Base-by-base conservation (phyloP, 2,797 vertebrate genomes). In the Propithecus perrieri region DNA sequence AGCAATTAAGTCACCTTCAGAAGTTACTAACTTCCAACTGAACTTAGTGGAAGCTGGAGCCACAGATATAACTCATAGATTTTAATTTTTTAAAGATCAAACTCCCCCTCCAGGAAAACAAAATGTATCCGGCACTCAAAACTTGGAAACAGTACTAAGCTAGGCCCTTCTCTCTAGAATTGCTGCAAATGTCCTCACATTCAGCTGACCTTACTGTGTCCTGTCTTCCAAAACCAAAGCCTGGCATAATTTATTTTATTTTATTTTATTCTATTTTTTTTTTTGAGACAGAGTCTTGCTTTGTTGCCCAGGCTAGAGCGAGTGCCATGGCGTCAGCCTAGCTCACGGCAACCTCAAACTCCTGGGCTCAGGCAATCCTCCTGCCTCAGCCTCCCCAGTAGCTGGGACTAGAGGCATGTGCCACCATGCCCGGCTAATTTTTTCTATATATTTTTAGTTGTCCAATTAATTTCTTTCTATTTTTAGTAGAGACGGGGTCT, bases 1-100 rank as follows among this genome's bases (percentile, higher is more conserved):
- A 95, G 86, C 89, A 93, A 86, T 95, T 90, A 95, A 97, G 93
- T 89, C 85, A 88, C 80, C 92, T 94, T 95, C 92, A 75, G 83
- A 95, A 96, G 94, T 89, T 50, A n/a, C 91, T 43, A 81, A 88
- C 84, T 92, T 97, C n/a, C 43, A 92, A 55, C 63, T 96, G 81
- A 95, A 38, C 85, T 96, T 92, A 65, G 43, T 43, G 22, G 83
- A 83, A 94, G 15, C 48, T 11, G 4, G 57, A 95, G 75, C 22
- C 38, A 71, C 41, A 63, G 20, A 72, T 89, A 85, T 5, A 90
- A 89, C 24, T 48, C 59, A 57, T 5, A 22, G 4, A 0, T 48
- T 90, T 79, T 55, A 18, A 18, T 83, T 69, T 30, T 88, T 85
- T 78, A 67, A 96, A 89, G 84, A 84, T 93, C 74, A 85, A 91